Base-by-base conservation (phyloP, 2,797 vertebrate genomes). In the Sebastes matsubarae region DNA sequence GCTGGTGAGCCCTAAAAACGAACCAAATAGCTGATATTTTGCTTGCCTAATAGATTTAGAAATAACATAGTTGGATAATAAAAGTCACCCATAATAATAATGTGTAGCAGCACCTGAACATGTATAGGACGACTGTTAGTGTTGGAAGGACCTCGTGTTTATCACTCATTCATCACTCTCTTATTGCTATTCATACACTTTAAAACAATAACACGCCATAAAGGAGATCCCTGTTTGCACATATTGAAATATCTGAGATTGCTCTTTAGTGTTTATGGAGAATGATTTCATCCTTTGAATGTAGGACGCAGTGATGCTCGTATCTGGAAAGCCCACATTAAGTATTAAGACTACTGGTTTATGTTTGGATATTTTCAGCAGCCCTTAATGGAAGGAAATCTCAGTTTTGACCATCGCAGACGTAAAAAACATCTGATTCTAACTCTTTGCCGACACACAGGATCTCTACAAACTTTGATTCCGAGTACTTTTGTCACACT, bases 61-160 rank as follows among this genome's bases (percentile, higher is more conserved):
- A 69, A 55, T 70, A 25, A 57, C 55, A 52, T 71, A 79, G 55
- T 60, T 78, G 42, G 38, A 60, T 79, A 52, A 18, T 27, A 74
- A 32, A 74, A 82, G 27, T 75, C 68, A 81, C 79, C 61, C 57
- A 54, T 84, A n/a, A 52, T n/a, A 52, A 52, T 52, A 52, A n/a
- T 72, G 83, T 90, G 93, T 92, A 94, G 90, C 89, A 89, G 79
- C 85, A 83, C 78, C 80, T 84, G 83, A 84, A 83, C 79, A 82
- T 87, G 82, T 74, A 88, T 38, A 42, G 88, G 70, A 91, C 18
- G 85, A 94, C 89, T 88, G 91, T 93, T 93, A 88, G 84, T 83
- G 78, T 85, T 71, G 86, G 80, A 77, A 83, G 79, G 79, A 86
- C 68, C 69, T 81, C 57, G 20, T 65, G 71, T 87, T 81, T 71